Percentiles rank a stretch among this genome's conserved stretches.
Evolutionary conservation across 2,113 vertebrate genomes (phyloP).

Genomic region (Pachypanchax playfairii): DNA sequence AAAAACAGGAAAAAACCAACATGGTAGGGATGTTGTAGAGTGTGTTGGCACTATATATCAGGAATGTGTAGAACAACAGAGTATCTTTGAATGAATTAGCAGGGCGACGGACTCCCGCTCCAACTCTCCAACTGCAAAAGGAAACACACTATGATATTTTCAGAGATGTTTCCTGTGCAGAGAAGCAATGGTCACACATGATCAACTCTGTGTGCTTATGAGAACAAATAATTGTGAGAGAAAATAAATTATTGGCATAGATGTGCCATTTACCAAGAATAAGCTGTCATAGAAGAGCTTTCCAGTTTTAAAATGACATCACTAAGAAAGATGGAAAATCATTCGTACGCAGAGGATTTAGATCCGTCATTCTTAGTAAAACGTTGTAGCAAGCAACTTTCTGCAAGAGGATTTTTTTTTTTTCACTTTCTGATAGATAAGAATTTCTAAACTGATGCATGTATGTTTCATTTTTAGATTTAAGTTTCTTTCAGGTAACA

Average conservation of each 20-base stretch:
- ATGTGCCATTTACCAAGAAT: constrained; percentile 31
- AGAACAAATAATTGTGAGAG: neutral
- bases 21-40: neutral
- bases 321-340: constrained; percentile 16
- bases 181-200: constrained; percentile 25
- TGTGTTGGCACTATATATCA: constrained; percentile 32
- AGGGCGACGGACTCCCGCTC: neutral
- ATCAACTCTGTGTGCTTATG: constrained; percentile 7
- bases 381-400: constrained; percentile 8
- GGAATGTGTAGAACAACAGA: constrained; percentile 6
- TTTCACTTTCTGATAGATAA: neutral
- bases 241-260: constrained; percentile 17
- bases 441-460: constrained; percentile 19
- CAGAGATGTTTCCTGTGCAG: constrained; percentile 61
- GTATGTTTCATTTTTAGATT: neutral
- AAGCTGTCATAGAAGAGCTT: constrained; percentile 29
- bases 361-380: constrained; percentile 13
- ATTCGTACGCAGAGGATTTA: constrained; percentile 6
- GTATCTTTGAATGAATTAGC: constrained; percentile 17
- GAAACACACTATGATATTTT: constrained; percentile 22
- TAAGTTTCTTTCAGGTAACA: neutral
- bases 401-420: neutral
- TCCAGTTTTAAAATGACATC: constrained; percentile 1
- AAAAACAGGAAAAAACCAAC: neutral
- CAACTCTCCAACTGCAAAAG: constrained; percentile 12